Evolutionary conservation across 37 sponge, comb jelly and placozoan genomes (phyloP).

Genomic region (Aplysina aerophoba): DNA sequence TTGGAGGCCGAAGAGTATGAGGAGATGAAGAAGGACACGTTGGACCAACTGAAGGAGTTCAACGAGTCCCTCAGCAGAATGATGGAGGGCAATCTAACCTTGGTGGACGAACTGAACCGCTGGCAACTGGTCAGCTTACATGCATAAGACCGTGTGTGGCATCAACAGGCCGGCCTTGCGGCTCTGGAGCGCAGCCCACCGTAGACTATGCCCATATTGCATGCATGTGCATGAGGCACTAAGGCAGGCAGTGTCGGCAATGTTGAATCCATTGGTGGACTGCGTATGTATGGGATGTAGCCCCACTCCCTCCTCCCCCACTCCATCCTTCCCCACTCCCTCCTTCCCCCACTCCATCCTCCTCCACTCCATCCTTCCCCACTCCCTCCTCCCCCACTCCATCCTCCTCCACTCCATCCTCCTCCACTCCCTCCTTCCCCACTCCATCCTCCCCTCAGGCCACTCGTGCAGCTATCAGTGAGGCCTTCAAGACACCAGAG

Average conservation of each 20-base stretch:
- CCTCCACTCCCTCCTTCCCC: background rate
- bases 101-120: constrained; percentile 85
- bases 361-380: too few species aligned
- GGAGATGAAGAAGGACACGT: constrained; percentile 87
- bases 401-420: too few species aligned
- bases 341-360: too few species aligned
- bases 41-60: constrained; percentile 96
- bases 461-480: constrained; percentile 97
- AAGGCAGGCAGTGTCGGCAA: too few species aligned
- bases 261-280: too few species aligned
- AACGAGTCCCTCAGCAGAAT: constrained; percentile 84
- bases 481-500: constrained; percentile 98
- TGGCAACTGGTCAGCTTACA: constrained; percentile 79
- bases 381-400: background rate
- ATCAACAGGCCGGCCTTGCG: background rate
- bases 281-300: background rate
- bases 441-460: constrained; percentile 62
- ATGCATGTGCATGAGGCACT: too few species aligned
- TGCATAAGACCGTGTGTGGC: background rate
- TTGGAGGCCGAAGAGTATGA: constrained; percentile 92
- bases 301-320: background rate
- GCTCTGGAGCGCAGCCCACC: too few species aligned
- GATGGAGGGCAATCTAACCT: constrained; percentile 86
- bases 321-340: too few species aligned
- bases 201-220: too few species aligned